These are phyloP conservation scores for Lacerta bilineata DNA, from an alignment of 2,797 vertebrate genomes.

Conservation along the genomic window DNA sequence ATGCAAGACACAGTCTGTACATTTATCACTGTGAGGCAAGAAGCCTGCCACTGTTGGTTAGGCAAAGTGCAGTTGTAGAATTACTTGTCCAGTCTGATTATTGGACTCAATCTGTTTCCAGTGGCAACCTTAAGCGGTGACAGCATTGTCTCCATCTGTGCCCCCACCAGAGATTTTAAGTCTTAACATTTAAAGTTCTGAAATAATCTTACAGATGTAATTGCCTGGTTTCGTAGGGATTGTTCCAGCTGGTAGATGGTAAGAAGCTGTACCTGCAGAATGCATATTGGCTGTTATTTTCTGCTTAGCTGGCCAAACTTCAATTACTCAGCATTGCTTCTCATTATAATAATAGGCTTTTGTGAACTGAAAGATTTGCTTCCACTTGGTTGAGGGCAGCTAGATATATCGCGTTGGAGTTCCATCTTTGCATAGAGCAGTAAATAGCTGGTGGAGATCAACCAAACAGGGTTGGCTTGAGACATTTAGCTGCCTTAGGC, in stretches of 20 bases:
- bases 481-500: no score
- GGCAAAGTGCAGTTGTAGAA: conserved; percentile 64
- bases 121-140: conserved; percentile 64
- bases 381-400: conserved; percentile 19
- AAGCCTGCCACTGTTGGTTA: conserved; percentile 68
- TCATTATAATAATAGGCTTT: conserved; percentile 22
- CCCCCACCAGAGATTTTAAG: conserved; percentile 51
- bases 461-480: no score
- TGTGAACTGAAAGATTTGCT: not conserved
- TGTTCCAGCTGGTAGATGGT: conserved; percentile 37
- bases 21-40: conserved; percentile 73
- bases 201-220: conserved; percentile 49
- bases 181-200: conserved; percentile 51
- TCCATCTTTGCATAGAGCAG: not conserved
- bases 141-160: conserved; percentile 66
- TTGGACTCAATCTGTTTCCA: conserved; percentile 68
- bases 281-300: conserved; percentile 10
- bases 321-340: not conserved
- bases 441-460: not conserved
- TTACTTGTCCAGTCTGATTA: conserved; percentile 74
- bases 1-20: conserved; percentile 73
- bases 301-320: conserved; percentile 17
- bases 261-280: conserved; percentile 28
- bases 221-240: conserved; percentile 37
- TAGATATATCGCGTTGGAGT: not conserved